Percentiles rank a stretch among this genome's conserved stretches.
Conservation (phyloP, 2,888 invertebrate genomes). For the Caenorhabditis panamensis region DNA sequence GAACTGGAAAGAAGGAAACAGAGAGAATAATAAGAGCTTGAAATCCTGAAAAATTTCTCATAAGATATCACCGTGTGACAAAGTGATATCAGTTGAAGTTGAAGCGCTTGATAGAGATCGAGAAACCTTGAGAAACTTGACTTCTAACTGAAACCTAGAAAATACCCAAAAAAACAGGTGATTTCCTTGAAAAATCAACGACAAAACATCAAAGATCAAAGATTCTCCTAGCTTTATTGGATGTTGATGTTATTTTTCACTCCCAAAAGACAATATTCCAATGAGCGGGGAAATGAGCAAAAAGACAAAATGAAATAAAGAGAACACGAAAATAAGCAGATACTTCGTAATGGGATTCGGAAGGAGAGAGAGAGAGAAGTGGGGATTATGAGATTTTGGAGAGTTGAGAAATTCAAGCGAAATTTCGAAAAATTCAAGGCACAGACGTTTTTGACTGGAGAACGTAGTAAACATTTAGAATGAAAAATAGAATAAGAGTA, state of each 20-base stretch:
- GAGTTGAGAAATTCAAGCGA: background rate
- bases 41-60: background rate
- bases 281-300: background rate
- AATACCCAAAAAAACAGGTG: no score
- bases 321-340: background rate
- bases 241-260: no score
- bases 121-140: no score
- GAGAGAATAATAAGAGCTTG: no score
- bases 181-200: background rate
- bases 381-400: background rate
- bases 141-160: no score
- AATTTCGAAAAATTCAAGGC: background rate
- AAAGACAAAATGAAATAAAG: background rate
- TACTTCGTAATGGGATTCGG: background rate
- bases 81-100: background rate
- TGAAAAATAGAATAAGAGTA: background rate
- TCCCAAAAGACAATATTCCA: background rate
- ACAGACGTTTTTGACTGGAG: background rate
- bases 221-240: no score
- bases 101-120: no score
- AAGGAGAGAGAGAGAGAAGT: background rate
- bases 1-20: no score
- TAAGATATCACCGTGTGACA: background rate
- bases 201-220: background rate
- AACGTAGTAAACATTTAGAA: no score